Evolutionary conservation across 1,140 invertebrate genomes (phyloP).

Genomic region (Trachymyrmex cornetzi): DNA sequence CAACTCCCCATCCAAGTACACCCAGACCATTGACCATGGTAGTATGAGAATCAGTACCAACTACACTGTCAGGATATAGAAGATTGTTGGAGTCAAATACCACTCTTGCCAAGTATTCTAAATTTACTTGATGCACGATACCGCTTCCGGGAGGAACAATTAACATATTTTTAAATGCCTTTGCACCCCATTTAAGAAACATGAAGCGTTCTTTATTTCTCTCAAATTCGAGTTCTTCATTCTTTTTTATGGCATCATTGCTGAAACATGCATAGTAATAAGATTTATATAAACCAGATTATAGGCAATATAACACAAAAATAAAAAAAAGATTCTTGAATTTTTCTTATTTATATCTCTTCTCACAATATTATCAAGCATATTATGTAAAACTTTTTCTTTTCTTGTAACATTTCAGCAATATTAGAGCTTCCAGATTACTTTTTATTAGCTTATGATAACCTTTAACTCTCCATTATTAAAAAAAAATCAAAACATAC

Average conservation of each 20-base stretch:
- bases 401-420: background rate
- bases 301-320: background rate
- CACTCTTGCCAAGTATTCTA: constrained; percentile 98
- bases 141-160: constrained; percentile 99
- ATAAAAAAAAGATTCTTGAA: background rate
- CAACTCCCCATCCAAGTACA: constrained; percentile 93
- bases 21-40: constrained; percentile 99
- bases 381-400: constrained; percentile 8
- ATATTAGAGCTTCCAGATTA: background rate
- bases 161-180: constrained; percentile 97
- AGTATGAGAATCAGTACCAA: constrained; percentile 99
- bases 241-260: constrained; percentile 95
- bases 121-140: constrained; percentile 99
- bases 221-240: constrained; percentile 98
- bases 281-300: constrained; percentile 11
- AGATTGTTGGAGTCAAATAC: constrained; percentile 92
- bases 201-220: constrained; percentile 98
- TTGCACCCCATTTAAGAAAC: constrained; percentile 99
- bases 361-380: constrained; percentile 21
- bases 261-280: constrained; percentile 84
- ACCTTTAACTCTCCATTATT: constrained; percentile 28
- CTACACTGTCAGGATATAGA: constrained; percentile 97
- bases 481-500: background rate
- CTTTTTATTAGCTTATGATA: constrained; percentile 26
- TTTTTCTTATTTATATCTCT: background rate